Percentiles rank a stretch among this genome's conserved stretches.
phyloP scores from a whole-genome alignment of 2,797 vertebrate genomes.

The Eulemur mongoz region DNA sequence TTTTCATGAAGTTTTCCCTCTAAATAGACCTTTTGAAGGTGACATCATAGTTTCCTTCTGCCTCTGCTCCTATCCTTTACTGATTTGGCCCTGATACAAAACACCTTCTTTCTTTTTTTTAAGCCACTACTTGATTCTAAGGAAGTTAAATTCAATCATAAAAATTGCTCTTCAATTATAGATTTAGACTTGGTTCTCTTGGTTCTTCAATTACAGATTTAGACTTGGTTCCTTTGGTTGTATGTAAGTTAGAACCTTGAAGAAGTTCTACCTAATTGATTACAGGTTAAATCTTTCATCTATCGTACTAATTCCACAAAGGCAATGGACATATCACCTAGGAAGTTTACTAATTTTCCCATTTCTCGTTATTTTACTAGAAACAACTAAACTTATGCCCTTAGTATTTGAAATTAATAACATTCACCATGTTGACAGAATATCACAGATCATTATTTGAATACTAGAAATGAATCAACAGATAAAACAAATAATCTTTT shows the following conservation, averaged over 20 bases:
- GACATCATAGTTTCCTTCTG: not conserved
- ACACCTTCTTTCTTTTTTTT: conserved; percentile 45
- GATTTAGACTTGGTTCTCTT: conserved; percentile 37
- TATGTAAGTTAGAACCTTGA: conserved; percentile 39
- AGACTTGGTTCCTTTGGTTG: conserved; percentile 29
- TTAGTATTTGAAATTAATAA: conserved; percentile 43
- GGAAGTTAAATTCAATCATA: conserved; percentile 14
- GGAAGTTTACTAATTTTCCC: conserved; percentile 37
- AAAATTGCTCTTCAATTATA: conserved; percentile 20
- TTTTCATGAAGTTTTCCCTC: not conserved
- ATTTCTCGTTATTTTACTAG: conserved; percentile 5
- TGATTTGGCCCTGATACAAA: not conserved
- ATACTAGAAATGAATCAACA: conserved; percentile 10
- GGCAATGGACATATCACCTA: not conserved
- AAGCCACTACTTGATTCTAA: conserved; percentile 15
- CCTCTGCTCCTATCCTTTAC: not conserved
- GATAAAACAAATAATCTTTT: conserved; percentile 21
- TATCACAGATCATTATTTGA: conserved; percentile 49
- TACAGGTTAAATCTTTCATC: conserved; percentile 27
- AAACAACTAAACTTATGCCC: not conserved
- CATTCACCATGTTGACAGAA: conserved; percentile 35
- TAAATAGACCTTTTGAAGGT: conserved; percentile 37
- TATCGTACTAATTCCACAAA: conserved; percentile 15
- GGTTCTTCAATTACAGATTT: not conserved
- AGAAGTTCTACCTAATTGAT: not conserved